These are phyloP conservation scores for Netelia melanura DNA, from an alignment of 2,888 invertebrate species.

Conservation along the genomic window DNA sequence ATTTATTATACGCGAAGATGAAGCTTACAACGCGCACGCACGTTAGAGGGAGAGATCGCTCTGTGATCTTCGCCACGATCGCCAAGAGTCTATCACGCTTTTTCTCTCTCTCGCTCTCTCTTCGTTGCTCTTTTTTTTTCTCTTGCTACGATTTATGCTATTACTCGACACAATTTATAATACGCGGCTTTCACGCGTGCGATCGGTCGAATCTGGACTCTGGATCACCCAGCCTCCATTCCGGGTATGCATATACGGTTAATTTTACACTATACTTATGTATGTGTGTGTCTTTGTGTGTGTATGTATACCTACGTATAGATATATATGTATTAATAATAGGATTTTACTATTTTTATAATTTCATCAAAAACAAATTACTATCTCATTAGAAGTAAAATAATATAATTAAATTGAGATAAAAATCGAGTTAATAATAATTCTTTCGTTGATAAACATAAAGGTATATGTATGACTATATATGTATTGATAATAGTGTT, in stretches of 20 bases:
- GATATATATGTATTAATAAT: too few relatives aligned
- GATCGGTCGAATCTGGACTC: slow-evolving; percentile 28
- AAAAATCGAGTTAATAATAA: too few relatives aligned
- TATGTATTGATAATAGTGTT: too few relatives aligned
- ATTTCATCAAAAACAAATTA: too few relatives aligned
- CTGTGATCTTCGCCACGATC: slow-evolving; percentile 62
- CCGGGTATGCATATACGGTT: neutral
- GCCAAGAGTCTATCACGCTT: slow-evolving; percentile 43
- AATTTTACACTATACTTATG: too few relatives aligned
- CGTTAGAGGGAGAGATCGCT: slow-evolving; percentile 42
- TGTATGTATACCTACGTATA: too few relatives aligned
- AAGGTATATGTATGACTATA: too few relatives aligned
- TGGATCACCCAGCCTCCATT: slow-evolving; percentile 22
- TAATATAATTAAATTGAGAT: too few relatives aligned
- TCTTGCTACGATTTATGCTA: slow-evolving; percentile 44
- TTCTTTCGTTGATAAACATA: too few relatives aligned
- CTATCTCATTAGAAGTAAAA: too few relatives aligned
- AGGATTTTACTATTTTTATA: too few relatives aligned
- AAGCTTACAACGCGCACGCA: slow-evolving; percentile 40
- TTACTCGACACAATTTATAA: slow-evolving; percentile 52
- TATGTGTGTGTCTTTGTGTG: too few relatives aligned
- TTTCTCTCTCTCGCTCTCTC: slow-evolving; percentile 22
- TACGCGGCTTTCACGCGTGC: slow-evolving; percentile 49
- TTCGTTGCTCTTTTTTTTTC: neutral
- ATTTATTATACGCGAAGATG: slow-evolving; percentile 55